A percentile compares a stretch with the other conserved stretches of the same genome.
Conservation (phyloP, 2,888 invertebrate genomes). For the Pharmacophagus antenor region DNA sequence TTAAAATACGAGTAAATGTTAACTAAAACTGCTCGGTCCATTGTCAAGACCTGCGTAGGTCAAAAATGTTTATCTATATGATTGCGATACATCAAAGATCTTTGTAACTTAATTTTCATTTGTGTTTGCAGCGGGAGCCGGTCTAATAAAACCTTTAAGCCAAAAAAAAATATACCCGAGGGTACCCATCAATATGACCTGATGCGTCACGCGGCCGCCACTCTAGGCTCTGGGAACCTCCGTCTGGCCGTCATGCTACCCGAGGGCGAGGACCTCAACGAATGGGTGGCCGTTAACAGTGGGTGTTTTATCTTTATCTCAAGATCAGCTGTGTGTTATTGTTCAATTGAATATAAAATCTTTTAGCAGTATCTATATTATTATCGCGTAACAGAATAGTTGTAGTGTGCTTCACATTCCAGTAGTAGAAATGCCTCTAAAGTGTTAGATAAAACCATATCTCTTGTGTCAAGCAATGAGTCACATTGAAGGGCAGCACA, state of each 20-base stretch:
- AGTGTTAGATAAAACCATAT: too few relatives aligned
- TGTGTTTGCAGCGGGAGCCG: slow-evolving; percentile 86
- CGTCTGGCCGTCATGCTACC: slow-evolving; percentile 97
- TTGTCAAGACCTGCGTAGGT: not conserved
- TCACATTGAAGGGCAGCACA: too few relatives aligned
- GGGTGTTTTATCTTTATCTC: slow-evolving; percentile 66
- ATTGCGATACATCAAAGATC: not conserved
- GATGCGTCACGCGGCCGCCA: slow-evolving; percentile 99
- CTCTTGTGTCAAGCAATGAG: too few relatives aligned
- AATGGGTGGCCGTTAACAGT: slow-evolving; percentile 99
- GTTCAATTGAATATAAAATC: too few relatives aligned
- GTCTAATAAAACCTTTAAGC: slow-evolving; percentile 98
- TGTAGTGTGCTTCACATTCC: too few relatives aligned
- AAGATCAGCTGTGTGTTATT: not conserved
- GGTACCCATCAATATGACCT: slow-evolving; percentile 99
- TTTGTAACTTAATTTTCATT: slow-evolving; percentile 32
- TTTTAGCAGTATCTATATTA: too few relatives aligned
- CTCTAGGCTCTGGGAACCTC: slow-evolving; percentile 97
- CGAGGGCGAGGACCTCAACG: slow-evolving; percentile 99
- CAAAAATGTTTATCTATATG: not conserved
- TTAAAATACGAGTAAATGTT: not conserved
- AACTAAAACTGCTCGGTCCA: not conserved
- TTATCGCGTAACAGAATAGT: too few relatives aligned
- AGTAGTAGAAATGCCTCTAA: too few relatives aligned
- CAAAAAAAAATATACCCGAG: slow-evolving; percentile 99